These are phyloP conservation scores for Microcebus jonahi DNA, from an alignment of 2,113 vertebrate species.

Conservation along the genomic window DNA sequence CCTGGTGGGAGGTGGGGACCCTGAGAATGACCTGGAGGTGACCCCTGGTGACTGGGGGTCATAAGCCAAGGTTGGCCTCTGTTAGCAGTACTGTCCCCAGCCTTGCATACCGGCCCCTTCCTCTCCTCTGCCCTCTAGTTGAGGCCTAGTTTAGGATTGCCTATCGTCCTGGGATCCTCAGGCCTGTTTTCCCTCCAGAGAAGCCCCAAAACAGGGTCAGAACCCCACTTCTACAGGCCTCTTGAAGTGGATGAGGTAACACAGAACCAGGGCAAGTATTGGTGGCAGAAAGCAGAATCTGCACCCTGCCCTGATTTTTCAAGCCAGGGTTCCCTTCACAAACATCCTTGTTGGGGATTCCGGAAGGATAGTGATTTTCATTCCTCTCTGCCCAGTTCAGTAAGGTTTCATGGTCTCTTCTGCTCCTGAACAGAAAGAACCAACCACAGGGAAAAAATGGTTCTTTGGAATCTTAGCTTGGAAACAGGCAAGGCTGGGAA, in stretches of 20 bases:
- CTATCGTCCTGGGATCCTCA: neutral
- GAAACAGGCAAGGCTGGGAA: slow-evolving; percentile 31
- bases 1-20: neutral
- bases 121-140: neutral
- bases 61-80: neutral
- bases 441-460: slow-evolving; percentile 7
- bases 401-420: neutral
- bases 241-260: neutral
- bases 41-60: neutral
- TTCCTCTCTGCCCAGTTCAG: neutral
- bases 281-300: too few species aligned
- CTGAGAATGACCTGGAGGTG: neutral
- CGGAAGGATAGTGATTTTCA: neutral
- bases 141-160: neutral
- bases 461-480: neutral
- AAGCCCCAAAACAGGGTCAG: neutral
- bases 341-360: neutral
- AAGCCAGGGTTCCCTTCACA: neutral
- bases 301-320: fast-evolving
- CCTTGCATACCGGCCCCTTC: fast-evolving
- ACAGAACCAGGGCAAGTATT: neutral
- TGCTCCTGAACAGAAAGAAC: neutral
- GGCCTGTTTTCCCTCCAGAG: neutral
- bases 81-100: neutral
- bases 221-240: neutral